Base-by-base conservation (phyloP, 2,888 invertebrate genomes). In the Hoplodrina blanda region DNA sequence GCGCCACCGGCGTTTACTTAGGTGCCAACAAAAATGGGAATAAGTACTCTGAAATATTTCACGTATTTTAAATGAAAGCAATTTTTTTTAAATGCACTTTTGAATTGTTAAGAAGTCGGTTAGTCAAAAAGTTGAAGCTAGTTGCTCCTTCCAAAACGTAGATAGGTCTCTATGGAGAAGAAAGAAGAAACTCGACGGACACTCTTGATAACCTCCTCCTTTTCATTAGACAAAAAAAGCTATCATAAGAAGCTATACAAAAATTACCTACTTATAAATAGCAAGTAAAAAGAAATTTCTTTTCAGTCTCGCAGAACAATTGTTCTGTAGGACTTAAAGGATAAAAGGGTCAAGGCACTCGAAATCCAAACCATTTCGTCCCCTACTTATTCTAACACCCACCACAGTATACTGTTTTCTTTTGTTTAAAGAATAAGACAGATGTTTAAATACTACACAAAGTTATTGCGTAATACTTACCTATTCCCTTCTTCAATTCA, bases 341-440 rank as follows among this genome's bases (percentile, higher is more conserved):
- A 83, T 83, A 83, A 83, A 82, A 84, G 80, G 84, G 84, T 84
- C 82, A 78, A 65, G 62, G 68, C 76, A 71, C 83, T 82, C 65
- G 67, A 67, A 78, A 74, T 74, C 70, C 82, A 57, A 70, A 70
- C 60, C 55, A 76, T 83, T 76, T 70, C 56, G 65, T 82, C 68
- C 59, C 64, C 69, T 65, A 73, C 72, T 73, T 73, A 71, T 69
- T 67, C 44, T 55, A 71, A 69, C 46, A 66, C 63, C 69, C 67
- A 53, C 72, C 54, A 65, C 66, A 55, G 68, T 70, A 62, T 57
- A 68, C 55, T 49, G 46, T 55, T 49, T 57, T 56, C 20, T 54
- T 63, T 66, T 61, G 17, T 57, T 67, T 67, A 25, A 56, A 54
- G 4, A 46, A 41, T 17, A 50, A 46, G 0, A 10, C 8, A 11